Evolutionary conservation across 2,888 invertebrate genomes (phyloP).

Genomic region (Eristalis pertinax): DNA sequence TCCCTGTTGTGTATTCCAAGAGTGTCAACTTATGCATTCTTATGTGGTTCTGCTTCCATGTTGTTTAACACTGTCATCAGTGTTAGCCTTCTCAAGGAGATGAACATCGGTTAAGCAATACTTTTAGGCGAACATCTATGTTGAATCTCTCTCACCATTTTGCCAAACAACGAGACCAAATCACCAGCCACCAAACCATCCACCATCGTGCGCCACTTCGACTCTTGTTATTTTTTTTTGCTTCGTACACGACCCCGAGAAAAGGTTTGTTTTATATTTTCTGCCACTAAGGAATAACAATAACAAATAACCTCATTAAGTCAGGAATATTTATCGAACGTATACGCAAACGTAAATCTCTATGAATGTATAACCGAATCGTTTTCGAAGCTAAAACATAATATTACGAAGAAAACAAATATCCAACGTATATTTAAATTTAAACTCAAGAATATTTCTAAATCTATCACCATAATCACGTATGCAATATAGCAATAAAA

Average conservation of each 20-base stretch:
- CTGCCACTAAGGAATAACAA: slow-evolving; percentile 19
- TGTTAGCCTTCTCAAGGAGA: too few species aligned
- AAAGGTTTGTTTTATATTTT: slow-evolving; percentile 7
- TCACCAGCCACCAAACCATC: not conserved
- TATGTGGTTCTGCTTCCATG: too few species aligned
- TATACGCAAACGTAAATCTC: not conserved
- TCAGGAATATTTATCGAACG: slow-evolving; percentile 8
- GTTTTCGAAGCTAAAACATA: not conserved
- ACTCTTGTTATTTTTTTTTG: not conserved
- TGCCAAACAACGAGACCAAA: not conserved
- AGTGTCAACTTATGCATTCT: too few species aligned
- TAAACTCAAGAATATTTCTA: slow-evolving; percentile 22
- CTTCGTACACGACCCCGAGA: not conserved
- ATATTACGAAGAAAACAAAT: not conserved
- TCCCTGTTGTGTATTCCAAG: too few species aligned
- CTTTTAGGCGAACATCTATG: too few species aligned
- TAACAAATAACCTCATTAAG: slow-evolving; percentile 37
- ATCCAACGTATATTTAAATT: slow-evolving; percentile 5
- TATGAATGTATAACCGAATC: not conserved
- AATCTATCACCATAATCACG: slow-evolving; percentile 37
- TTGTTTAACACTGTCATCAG: too few species aligned
- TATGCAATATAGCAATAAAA: slow-evolving; percentile 39
- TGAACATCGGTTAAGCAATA: too few species aligned
- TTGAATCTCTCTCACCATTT: too few species aligned
- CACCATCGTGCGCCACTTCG: not conserved